Base-by-base conservation (phyloP, 2,797 vertebrate genomes). In the Otus scops region DNA sequence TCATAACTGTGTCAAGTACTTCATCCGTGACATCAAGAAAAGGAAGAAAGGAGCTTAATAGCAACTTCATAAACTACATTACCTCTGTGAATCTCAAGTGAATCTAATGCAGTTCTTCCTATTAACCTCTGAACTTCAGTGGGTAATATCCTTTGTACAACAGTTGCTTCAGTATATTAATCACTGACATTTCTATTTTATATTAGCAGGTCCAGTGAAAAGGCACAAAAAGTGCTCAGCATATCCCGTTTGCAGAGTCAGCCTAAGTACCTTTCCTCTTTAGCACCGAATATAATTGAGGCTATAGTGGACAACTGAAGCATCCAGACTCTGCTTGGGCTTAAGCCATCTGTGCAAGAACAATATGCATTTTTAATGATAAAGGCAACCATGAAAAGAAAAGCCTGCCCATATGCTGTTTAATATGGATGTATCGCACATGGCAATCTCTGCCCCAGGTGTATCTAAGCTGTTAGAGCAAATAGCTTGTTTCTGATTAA, bases 351-450 rank as follows among this genome's bases (percentile, higher is more conserved):
- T 90, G 76, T 81, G 61, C 57, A 86, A 71, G 45, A 92, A 61
- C 3, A 11, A 76, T 45, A 61, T 18, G 54, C 16, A 69, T 76
- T 95, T 87, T 85, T 87, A 89, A 86, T 54, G n/a, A 87, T 74
- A 86, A 87, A 82, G 47, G 43, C 59, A 81, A 65, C 36, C 11
- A 65, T 23, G 69, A 69, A 78, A 84, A 88, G 30, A 67, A 95
- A 94, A 86, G 18, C 27, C 69, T 93, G 50, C 20, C 88, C 86
- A 88, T 92, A 86, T 93, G 90, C 54, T 91, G 59, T 92, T 95
- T 92, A 91, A 95, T 93, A 87, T 82, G 80, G 70, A 90, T 90
- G 73, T 47, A 88, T 89, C 69, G 75, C 85, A 90, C 61, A 57
- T 34, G 63, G 74, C 51, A 59, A 69, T 89, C 65, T 87, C 70